Evolutionary conservation across 1,140 invertebrate species (phyloP), one percentile per base, ranked within the genome.

Genomic region (Dreissena polymorpha): DNA sequence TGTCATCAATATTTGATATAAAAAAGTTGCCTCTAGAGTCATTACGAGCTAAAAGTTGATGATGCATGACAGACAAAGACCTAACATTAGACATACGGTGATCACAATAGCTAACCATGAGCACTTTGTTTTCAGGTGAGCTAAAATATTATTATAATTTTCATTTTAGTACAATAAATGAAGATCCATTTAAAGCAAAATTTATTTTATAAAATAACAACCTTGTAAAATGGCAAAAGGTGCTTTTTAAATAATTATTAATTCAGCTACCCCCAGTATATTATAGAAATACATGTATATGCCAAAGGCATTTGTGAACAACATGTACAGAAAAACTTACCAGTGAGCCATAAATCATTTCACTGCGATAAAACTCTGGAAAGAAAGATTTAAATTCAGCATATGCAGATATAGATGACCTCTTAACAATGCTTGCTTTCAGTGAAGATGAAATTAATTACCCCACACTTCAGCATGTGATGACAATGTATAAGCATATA

Each of bases 281-380:
- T 39, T 39, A 39, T 39, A 39, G 10, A 60, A 23, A 60, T 60
- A 60, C 16, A 23, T 60, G 16, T 60, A 60, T 39, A 8, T 39
- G 8, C 39, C 57, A 60, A 29, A 18, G 14, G 0, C 70, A 29
- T 65, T 53, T 75, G 5, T 63, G 27, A 68, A 0, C 21, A 12
- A 70, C 73, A 68, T 53, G 29, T 27, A 39, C 39, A 21, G 5
- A 63, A 72, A 93, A 92, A 85, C 95, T 95, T 77, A 94, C 94
- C 79, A 97, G 93, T 53, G 91, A 92, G 13, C 90, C 90, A 53
- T 83, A 84, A 25, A 91, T 90, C 87, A 94, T 94, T 91, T 98
- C 97, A 92, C 97, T 98, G 5, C 96, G 97, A 90, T 97, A 98
- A 87, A 98, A 96, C 18, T 97, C 96, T 73, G 96, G 57, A 90